Evolutionary conservation across 1,140 invertebrate genomes (phyloP).

Genomic region (Drosophila repleta): DNA sequence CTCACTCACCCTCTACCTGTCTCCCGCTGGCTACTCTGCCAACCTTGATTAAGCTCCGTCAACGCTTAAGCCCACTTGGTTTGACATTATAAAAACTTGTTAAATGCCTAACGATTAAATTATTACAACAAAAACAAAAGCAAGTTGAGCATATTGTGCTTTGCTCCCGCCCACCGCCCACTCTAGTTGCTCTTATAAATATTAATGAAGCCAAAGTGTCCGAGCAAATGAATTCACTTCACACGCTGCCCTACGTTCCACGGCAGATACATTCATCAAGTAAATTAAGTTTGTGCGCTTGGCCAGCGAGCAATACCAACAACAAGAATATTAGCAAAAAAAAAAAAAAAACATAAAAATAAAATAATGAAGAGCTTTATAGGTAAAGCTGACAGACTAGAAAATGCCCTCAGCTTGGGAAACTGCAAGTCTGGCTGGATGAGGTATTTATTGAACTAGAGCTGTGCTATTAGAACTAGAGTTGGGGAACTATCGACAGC

Average conservation of each 20-base stretch:
- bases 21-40: too few relatives aligned
- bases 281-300: constrained; percentile 47
- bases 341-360: not conserved
- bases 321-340: constrained; percentile 27
- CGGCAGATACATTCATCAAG: constrained; percentile 62
- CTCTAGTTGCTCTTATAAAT: constrained; percentile 54
- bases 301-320: constrained; percentile 21
- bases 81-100: constrained; percentile 40
- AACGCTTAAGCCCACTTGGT: too few relatives aligned
- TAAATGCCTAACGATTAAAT: constrained; percentile 52
- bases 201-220: constrained; percentile 71
- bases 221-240: constrained; percentile 47
- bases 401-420: too few relatives aligned
- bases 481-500: too few relatives aligned
- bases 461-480: too few relatives aligned
- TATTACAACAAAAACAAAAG: constrained; percentile 41
- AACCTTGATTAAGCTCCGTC: too few relatives aligned
- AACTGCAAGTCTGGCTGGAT: too few relatives aligned
- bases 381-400: not conserved
- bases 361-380: not conserved
- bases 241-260: constrained; percentile 28
- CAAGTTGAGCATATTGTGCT: constrained; percentile 36
- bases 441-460: too few relatives aligned
- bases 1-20: too few relatives aligned
- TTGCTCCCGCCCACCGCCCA: not conserved